phyloP scores from a whole-genome alignment of 1,140 invertebrate species.

The Drosophila equinoxialis region DNA sequence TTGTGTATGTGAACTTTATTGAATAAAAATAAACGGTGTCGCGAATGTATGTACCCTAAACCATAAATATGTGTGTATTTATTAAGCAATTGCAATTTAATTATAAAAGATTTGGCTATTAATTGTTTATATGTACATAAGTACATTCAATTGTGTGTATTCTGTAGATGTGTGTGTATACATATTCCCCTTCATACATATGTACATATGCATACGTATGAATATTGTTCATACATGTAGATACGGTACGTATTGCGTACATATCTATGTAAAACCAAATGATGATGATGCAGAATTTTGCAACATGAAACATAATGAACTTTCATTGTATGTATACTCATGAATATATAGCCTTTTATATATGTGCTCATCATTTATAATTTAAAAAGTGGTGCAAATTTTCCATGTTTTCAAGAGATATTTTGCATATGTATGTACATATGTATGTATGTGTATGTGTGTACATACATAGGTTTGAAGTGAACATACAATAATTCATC shows the following conservation, averaged over 20 bases:
- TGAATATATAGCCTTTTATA: no score
- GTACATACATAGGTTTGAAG: not conserved
- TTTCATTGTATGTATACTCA: not conserved
- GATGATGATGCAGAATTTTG: slow-evolving; percentile 10
- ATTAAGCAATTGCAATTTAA: not conserved
- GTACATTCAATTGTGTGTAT: slow-evolving; percentile 20
- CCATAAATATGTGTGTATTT: slow-evolving; percentile 3
- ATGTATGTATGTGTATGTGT: slow-evolving; percentile 1
- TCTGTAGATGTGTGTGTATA: not conserved
- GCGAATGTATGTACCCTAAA: slow-evolving; percentile 13
- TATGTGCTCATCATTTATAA: no score
- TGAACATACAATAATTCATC: no score
- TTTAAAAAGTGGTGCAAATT: no score
- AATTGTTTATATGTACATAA: not conserved
- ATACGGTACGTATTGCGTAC: slow-evolving; percentile 3
- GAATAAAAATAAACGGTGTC: slow-evolving; percentile 6
- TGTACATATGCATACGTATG: slow-evolving; percentile 3
- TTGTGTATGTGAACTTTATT: not conserved
- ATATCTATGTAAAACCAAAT: not conserved
- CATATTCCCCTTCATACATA: not conserved
- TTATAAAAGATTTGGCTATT: slow-evolving; percentile 6
- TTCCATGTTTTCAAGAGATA: no score
- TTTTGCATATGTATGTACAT: not conserved
- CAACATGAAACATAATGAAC: not conserved
- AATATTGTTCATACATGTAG: not conserved